Evolutionary conservation across 64 coral and sea anemone species (phyloP), one percentile per base, ranked within the genome.

Genomic region (Montipora efflorescens): DNA sequence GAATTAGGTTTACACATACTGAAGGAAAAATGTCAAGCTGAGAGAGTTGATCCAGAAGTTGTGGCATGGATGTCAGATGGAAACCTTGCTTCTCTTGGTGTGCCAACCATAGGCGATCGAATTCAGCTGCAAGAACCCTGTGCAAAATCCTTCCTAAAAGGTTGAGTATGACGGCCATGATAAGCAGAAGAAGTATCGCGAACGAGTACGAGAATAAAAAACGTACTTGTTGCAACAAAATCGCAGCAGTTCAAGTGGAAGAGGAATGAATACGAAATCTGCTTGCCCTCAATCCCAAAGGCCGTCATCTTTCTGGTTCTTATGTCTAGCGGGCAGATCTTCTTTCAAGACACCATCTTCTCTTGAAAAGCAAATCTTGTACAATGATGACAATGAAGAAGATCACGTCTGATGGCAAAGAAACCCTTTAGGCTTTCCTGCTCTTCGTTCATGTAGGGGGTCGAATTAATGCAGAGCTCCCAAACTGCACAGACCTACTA

Each of bases 41-140:
- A 94, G 78, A 69, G 55, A 82, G 77, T 90, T 7, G 68, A 83
- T 48, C 45, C 67, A 46, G 86, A 89, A 59, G 48, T 74, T 74
- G 78, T 83, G 47, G 46, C 48, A 13, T 87, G 20, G 1, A 14
- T 80, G 8, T 83, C 93, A 74, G 93, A 94, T 25, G 59, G 76
- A 19, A 80, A 94, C 47, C 48, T 94, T 16, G 86, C 76, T 89
- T 62, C 83, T 14, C 64, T 94, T 22, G 76, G 85, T 3, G 92
- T 89, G 4, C 72, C 52, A 13, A 94, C 85, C 1, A 89, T 94
- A 21, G 86, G 92, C 43, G 66, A 89, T 51, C 78, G 64, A 4
- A 89, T 82, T 21, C 66, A 49, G 7, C 62, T 94, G 8, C 47
- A 74, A 14, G 76, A 87, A 21, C 81, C 21, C 47, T 78, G 45